Evolutionary conservation across 2,888 invertebrate genomes (phyloP).

Genomic region (Enchytraeus crypticus): DNA sequence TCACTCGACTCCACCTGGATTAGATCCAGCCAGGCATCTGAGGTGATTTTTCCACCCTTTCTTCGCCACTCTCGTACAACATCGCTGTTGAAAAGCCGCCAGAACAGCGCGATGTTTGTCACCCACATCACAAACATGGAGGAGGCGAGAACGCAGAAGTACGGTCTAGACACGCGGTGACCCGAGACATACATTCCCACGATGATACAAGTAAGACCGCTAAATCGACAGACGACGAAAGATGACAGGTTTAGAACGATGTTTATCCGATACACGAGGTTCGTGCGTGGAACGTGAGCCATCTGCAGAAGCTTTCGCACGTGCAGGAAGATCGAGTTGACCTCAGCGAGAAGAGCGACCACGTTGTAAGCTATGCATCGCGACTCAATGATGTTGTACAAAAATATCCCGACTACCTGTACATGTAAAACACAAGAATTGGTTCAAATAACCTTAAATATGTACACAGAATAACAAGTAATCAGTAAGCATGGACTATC

Average conservation of each 20-base stretch:
- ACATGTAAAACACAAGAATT: no score
- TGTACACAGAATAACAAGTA: no score
- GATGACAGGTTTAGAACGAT: slow-evolving; percentile 37
- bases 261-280: slow-evolving; percentile 35
- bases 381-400: slow-evolving; percentile 37
- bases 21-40: no score
- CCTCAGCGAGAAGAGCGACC: slow-evolving; percentile 42
- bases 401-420: slow-evolving; percentile 37
- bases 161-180: slow-evolving; percentile 31
- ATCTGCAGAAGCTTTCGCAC: slow-evolving; percentile 46
- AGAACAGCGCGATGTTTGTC: slow-evolving; percentile 42
- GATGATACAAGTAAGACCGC: slow-evolving; percentile 29
- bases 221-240: slow-evolving; percentile 39
- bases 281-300: slow-evolving; percentile 28
- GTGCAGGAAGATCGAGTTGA: slow-evolving; percentile 47
- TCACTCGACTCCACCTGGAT: no score
- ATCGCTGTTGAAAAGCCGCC: slow-evolving; percentile 43
- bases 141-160: slow-evolving; percentile 28
- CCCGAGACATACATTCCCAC: slow-evolving; percentile 32
- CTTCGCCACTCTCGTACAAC: slow-evolving; percentile 24
- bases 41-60: no score
- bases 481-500: no score
- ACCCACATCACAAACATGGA: slow-evolving; percentile 35
- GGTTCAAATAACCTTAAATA: no score
- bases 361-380: slow-evolving; percentile 41